Percentiles rank a stretch among this genome's conserved stretches.
Conservation (phyloP, 2,113 vertebrate species). For the Xiphias gladius region DNA sequence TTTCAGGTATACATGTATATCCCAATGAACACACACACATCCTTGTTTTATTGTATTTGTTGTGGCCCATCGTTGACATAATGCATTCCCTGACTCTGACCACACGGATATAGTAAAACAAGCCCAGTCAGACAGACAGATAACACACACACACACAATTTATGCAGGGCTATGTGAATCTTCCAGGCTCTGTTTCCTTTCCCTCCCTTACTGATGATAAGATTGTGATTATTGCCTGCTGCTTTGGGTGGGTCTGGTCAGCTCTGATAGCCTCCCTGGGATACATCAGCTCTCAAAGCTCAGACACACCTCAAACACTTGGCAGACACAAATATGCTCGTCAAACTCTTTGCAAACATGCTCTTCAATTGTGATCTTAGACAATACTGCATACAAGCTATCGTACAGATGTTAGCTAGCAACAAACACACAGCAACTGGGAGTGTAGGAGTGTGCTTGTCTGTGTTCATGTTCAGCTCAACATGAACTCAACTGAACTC, state of each 20-base stretch:
- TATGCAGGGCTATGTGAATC: conserved; percentile 22
- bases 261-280: conserved; percentile 53
- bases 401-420: no score
- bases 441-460: no score
- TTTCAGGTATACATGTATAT: neutral
- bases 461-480: no score
- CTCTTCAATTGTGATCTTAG: neutral
- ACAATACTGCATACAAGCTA: no score
- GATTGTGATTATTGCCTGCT: conserved; percentile 53
- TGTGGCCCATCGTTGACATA: no score
- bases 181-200: conserved; percentile 40
- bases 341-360: conserved; percentile 10
- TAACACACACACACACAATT: neutral
- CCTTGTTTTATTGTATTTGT: no score
- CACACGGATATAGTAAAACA: no score
- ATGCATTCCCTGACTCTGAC: no score
- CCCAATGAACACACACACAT: neutral
- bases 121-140: no score
- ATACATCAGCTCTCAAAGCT: conserved; percentile 37
- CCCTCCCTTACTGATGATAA: conserved; percentile 36
- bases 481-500: no score
- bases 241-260: conserved; percentile 28
- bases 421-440: no score
- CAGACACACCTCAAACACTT: conserved; percentile 49
- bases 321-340: conserved; percentile 18